These are phyloP conservation scores for Pteropus alecto DNA, from an alignment of 2,113 vertebrate species.

Conservation along the genomic window DNA sequence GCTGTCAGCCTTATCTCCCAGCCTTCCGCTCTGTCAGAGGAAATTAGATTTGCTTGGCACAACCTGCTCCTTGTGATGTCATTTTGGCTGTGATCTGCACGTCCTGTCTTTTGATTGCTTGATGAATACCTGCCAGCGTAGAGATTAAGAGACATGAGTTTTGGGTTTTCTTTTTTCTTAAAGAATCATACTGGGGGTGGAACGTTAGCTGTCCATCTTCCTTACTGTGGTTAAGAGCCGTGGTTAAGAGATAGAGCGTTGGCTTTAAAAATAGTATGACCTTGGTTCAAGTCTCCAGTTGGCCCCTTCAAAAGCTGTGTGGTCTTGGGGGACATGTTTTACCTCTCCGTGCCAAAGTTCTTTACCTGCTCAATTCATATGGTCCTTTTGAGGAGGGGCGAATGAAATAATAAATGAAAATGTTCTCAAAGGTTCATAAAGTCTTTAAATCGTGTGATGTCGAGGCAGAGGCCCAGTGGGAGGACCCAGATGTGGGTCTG, in stretches of 20 bases:
- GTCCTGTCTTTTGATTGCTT: conserved; percentile 36
- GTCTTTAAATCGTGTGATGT: background rate
- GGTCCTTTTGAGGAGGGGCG: background rate
- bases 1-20: conserved; percentile 17
- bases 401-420: background rate
- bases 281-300: background rate
- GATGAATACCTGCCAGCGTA: conserved; percentile 30
- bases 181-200: background rate
- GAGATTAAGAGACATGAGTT: background rate
- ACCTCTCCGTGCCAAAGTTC: background rate
- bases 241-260: background rate
- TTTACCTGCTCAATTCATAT: background rate
- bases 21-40: conserved; percentile 12
- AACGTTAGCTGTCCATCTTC: background rate
- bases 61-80: conserved; percentile 46
- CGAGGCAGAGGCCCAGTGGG: background rate
- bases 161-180: background rate
- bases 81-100: background rate
- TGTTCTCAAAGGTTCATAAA: background rate
- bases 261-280: background rate
- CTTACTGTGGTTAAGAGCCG: background rate
- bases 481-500: background rate
- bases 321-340: background rate
- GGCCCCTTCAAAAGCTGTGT: background rate
- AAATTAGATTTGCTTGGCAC: conserved; percentile 58